Base-by-base conservation (phyloP, 2,888 invertebrate genomes). In the Mythimna lalbum region DNA sequence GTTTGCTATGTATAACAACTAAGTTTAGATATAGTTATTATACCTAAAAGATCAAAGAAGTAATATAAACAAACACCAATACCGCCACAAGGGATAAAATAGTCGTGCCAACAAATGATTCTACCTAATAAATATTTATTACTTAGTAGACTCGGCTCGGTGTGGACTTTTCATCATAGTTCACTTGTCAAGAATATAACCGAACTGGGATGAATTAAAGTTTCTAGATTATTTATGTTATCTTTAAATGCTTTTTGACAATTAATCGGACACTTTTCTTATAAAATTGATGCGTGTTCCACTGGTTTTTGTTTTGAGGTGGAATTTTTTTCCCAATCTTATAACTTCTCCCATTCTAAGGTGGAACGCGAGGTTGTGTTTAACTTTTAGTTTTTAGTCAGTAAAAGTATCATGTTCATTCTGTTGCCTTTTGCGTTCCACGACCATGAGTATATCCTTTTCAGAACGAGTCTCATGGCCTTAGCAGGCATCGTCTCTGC, bases 111-210 rank as follows among this genome's bases (percentile, higher is more conserved):
- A 73, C 39, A 69, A 69, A 79, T 77, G 64, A 74, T 73, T 72
- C 63, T 52, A 57, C 6, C 53, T 65, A 57, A 76, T 85, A 82
- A 80, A 85, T 82, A 85, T 81, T 78, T 72, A 84, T 81, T 79
- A 78, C 74, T 49, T 56, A 52, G 31, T 68, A 69, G 73, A 78
- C 62, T 67, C 75, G 64, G 70, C 36, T 56, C n/a, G 36, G 14
- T 17, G 12, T 64, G 57, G 64, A 78, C 61, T 73, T 78, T 71
- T 79, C 57, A 70, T 78, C 66, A 71, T 63, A 68, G 59, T 66
- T 71, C 63, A 64, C 31, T 67, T 73, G 50, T 73, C 73, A 74
- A 69, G 67, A 65, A 74, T 63, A 63, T 76, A 73, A 61, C 50
- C 39, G 63, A 60, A 62, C 23, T 59, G 33, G 60, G 71, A 73